These are phyloP conservation scores for Melanaphis sacchari DNA, from an alignment of 1,140 invertebrate genomes.

Conservation along the genomic window DNA sequence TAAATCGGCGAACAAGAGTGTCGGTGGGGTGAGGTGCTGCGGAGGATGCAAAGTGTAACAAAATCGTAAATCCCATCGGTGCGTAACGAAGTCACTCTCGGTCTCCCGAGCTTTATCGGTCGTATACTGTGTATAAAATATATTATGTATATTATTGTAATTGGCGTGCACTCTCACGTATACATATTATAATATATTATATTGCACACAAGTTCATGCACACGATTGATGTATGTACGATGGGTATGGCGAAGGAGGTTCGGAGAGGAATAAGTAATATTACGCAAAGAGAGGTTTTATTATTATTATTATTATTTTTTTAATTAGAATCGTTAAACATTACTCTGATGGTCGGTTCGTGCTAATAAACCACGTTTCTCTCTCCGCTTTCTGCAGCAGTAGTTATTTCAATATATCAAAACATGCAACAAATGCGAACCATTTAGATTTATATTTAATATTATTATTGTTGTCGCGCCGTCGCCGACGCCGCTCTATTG, in stretches of 20 bases:
- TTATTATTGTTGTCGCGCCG: background rate
- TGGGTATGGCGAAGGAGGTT: background rate
- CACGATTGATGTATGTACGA: background rate
- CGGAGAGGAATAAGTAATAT: background rate
- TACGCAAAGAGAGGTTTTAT: background rate
- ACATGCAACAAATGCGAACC: constrained; percentile 22
- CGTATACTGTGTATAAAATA: background rate
- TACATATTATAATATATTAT: background rate
- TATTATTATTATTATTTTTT: background rate
- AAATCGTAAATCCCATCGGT: background rate
- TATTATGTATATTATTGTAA: background rate
- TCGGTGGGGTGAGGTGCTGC: background rate
- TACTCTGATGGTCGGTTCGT: background rate
- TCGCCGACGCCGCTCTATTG: background rate
- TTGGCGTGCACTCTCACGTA: background rate
- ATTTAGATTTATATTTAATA: constrained; percentile 9
- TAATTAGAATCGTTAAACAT: constrained; percentile 26
- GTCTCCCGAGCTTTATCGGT: background rate
- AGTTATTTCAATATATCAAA: constrained; percentile 23
- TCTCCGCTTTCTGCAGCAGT: background rate
- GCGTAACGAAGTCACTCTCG: background rate
- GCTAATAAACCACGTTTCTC: constrained; percentile 27
- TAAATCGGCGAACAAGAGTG: background rate
- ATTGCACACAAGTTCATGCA: background rate
- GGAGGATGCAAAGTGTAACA: background rate